Evolutionary conservation across 2,797 vertebrate genomes (phyloP).

Genomic region (Rhinella marina): DNA sequence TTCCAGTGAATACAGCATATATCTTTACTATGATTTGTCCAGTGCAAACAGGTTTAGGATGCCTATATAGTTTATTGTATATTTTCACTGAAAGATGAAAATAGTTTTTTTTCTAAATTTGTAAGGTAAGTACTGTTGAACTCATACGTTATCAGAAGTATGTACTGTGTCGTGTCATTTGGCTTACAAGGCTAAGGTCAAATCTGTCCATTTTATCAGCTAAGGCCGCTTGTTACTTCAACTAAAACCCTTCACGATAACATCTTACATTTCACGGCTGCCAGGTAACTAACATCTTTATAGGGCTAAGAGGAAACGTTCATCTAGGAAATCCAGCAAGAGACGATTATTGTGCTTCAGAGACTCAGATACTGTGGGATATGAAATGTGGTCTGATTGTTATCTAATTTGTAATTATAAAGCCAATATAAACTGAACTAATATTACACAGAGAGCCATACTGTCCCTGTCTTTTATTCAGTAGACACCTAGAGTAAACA

Average conservation of each 20-base stretch:
- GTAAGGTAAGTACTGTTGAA: constrained; percentile 9
- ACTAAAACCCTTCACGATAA: constrained; percentile 15
- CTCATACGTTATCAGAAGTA: neutral
- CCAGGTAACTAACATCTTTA: constrained; percentile 28
- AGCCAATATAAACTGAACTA: no score
- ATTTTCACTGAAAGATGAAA: neutral
- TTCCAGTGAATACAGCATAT: neutral
- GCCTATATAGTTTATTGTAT: neutral
- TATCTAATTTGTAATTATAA: no score
- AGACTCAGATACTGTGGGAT: neutral
- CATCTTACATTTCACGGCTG: constrained; percentile 16
- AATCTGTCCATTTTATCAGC: constrained; percentile 21
- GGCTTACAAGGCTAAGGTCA: constrained; percentile 28
- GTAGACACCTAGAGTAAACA: no score
- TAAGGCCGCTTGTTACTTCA: neutral
- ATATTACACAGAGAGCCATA: no score
- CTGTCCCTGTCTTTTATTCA: no score
- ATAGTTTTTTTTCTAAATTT: neutral
- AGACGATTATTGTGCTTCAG: neutral
- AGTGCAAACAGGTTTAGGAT: constrained; percentile 2
- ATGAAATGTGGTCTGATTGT: neutral
- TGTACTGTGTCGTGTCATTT: constrained; percentile 4
- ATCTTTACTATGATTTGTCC: neutral
- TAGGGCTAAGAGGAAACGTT: constrained; percentile 3
- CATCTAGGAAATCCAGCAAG: neutral